Evolutionary conservation across 2,888 invertebrate species (phyloP).

Genomic region (Nomada lathburiana): DNA sequence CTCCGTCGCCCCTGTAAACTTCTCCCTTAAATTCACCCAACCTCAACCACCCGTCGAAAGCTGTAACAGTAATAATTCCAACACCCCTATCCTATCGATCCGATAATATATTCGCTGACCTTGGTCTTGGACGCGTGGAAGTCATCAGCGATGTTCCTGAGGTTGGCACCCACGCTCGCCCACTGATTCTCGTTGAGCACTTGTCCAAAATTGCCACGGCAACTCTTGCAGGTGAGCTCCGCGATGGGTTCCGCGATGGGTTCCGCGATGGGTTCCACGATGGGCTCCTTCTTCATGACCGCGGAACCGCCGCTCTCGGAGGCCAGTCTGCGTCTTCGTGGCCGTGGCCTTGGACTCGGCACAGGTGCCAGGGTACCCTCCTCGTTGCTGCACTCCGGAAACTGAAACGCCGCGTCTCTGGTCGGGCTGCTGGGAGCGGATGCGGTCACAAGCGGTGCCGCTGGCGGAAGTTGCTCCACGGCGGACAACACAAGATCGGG

Average conservation of each 20-base stretch:
- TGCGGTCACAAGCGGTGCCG: slow-evolving; percentile 82
- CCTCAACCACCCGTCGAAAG: too few relatives aligned
- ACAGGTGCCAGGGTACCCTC: slow-evolving; percentile 69
- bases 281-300: slow-evolving; percentile 75
- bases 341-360: slow-evolving; percentile 82
- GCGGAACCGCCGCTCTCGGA: slow-evolving; percentile 78
- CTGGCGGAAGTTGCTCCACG: slow-evolving; percentile 80
- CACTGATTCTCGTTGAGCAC: slow-evolving; percentile 80
- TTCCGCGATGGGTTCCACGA: slow-evolving; percentile 43
- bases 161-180: slow-evolving; percentile 81
- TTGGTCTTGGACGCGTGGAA: slow-evolving; percentile 82
- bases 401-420: slow-evolving; percentile 82
- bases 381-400: slow-evolving; percentile 80
- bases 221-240: slow-evolving; percentile 62
- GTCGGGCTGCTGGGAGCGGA: slow-evolving; percentile 83
- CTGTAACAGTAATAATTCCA: too few relatives aligned
- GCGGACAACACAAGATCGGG: slow-evolving; percentile 83
- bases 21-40: too few relatives aligned
- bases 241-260: slow-evolving; percentile 33
- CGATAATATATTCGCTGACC: slow-evolving; percentile 70
- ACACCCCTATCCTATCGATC: too few relatives aligned
- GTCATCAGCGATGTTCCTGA: slow-evolving; percentile 83
- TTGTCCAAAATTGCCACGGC: slow-evolving; percentile 76
- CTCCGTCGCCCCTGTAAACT: too few relatives aligned
- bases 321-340: slow-evolving; percentile 81